These are phyloP conservation scores for Acleris cristana DNA, from an alignment of 2,888 invertebrate species.

Conservation along the genomic window DNA sequence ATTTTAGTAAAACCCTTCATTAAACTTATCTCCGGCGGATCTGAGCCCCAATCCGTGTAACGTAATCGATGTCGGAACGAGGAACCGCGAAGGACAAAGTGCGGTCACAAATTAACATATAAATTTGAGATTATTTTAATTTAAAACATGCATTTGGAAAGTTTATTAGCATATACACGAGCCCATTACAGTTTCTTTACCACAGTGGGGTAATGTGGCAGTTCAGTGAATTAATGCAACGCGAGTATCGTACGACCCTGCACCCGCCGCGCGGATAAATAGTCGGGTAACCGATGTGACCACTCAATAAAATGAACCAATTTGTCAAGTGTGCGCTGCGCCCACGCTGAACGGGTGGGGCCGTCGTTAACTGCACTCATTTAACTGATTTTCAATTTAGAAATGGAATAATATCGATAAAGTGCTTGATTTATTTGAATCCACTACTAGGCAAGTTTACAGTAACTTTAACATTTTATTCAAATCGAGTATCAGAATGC, in stretches of 20 bases:
- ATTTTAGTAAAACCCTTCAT: conserved; percentile 73
- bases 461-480: conserved; percentile 30
- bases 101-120: conserved; percentile 81
- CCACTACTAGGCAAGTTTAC: conserved; percentile 13
- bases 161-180: conserved; percentile 81
- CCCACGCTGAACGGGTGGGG: conserved; percentile 68
- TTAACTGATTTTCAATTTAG: conserved; percentile 57
- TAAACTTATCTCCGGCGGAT: conserved; percentile 74
- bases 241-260: conserved; percentile 14
- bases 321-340: conserved; percentile 71
- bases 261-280: conserved; percentile 49
- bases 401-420: conserved; percentile 50
- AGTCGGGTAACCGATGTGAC: conserved; percentile 60
- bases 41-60: conserved; percentile 74
- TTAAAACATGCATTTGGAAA: conserved; percentile 75
- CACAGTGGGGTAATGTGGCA: conserved; percentile 65
- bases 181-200: conserved; percentile 76
- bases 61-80: conserved; percentile 78
- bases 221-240: conserved; percentile 66
- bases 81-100: conserved; percentile 78
- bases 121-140: conserved; percentile 82
- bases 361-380: conserved; percentile 55
- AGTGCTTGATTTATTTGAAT: conserved; percentile 23
- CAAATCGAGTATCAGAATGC: conserved; percentile 35
- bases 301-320: conserved; percentile 82